Base-by-base conservation (phyloP, 2,113 vertebrate genomes). In the Neofelis nebulosa region DNA sequence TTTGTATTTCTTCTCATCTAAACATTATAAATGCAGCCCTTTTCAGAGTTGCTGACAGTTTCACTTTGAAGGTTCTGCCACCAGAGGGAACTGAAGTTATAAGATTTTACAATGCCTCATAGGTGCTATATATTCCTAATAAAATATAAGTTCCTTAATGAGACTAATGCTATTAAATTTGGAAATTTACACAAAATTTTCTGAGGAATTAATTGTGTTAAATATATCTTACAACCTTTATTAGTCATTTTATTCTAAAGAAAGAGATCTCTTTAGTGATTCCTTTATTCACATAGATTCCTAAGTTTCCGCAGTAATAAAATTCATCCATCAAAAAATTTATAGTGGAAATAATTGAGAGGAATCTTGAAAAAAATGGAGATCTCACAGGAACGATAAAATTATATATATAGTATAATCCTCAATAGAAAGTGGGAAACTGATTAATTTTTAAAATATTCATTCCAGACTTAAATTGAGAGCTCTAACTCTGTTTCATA, bases 1-100 rank as follows among this genome's bases (percentile, higher is more conserved):
- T 92, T 63, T 71, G 55, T 80, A 66, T 33, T 45, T 90, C 36
- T 36, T 89, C 48, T 65, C n/a, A 48, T 80, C 19, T 78, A 0
- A 2, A 94, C 50, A 31, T 91, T 36, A 1, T 36, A 73, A 68
- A 55, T 23, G 29, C 9, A 87, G 36, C 33, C 55, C 36, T 94
- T 25, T 50, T 50, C 2, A 2, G 38, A 81, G 76, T 41, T 73
- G 74, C 45, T n/a, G 18, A 80, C n/a, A 38, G 48, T 74, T 80
- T 93, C 48, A 89, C 61, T 98, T 97, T 93, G 78, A 96, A 92
- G 78, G 45, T 95, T 95, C 94, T 83, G 93, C 98, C 98, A 98
- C 95, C 95, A 98, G 97, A 93, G 98, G 98, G 98, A 96, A 95
- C 96, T 86, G 95, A 38, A 86, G 85, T 50, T 96, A 4, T 74